Percentiles rank a stretch among this genome's conserved stretches.
Conservation (phyloP, 2,113 vertebrate genomes). For the Microcebus ravelobensis region DNA sequence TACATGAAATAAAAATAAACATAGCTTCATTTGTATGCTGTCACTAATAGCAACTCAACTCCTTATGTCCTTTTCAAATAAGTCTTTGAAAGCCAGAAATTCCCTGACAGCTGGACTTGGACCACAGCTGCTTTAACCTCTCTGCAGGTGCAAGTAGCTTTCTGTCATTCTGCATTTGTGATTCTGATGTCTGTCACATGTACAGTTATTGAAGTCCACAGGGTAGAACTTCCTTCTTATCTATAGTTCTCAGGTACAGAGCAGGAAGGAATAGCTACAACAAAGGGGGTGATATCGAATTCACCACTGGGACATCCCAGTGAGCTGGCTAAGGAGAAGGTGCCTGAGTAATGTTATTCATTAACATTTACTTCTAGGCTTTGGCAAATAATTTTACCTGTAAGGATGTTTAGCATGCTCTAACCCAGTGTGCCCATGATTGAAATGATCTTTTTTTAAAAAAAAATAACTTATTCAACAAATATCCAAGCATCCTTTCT, state of each 20-base stretch:
- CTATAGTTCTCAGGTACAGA: slow-evolving; percentile 59
- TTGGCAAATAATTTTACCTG: neutral
- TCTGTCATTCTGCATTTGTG: slow-evolving; percentile 55
- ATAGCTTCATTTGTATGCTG: slow-evolving; percentile 41
- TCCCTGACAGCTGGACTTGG: slow-evolving; percentile 18
- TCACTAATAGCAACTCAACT: neutral
- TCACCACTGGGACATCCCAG: neutral
- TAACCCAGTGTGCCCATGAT: neutral
- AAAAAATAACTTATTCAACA: neutral
- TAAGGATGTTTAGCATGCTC: neutral
- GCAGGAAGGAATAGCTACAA: neutral
- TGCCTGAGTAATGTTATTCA: neutral
- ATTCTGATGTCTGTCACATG: slow-evolving; percentile 47
- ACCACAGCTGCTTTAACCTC: slow-evolving; percentile 39
- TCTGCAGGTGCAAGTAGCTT: slow-evolving; percentile 49
- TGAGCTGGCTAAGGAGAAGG: neutral
- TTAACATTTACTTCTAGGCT: neutral
- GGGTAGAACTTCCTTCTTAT: slow-evolving; percentile 56
- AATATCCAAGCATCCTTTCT: neutral
- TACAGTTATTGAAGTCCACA: neutral
- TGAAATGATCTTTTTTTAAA: neutral
- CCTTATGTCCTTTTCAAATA: slow-evolving; percentile 38
- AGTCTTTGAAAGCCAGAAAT: neutral
- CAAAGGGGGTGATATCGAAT: neutral
- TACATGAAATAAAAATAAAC: slow-evolving; percentile 39